Evolutionary conservation across 1,140 invertebrate species (phyloP).

Genomic region (Cataglyphis hispanica): DNA sequence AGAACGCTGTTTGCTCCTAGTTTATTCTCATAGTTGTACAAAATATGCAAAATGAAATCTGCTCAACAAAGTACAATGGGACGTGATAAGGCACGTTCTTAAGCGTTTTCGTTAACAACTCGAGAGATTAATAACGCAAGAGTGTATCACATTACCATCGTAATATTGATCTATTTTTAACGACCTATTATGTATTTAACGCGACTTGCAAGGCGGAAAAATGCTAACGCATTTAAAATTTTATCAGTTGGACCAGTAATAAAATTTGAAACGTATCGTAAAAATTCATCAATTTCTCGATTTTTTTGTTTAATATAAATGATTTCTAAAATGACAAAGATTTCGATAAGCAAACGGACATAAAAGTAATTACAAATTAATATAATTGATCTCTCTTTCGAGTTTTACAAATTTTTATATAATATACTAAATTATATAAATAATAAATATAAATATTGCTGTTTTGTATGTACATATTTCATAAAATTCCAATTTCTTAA

Average conservation of each 20-base stretch:
- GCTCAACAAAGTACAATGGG: background rate
- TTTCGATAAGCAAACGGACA: background rate
- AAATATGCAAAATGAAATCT: slow-evolving; percentile 35
- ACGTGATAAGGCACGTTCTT: slow-evolving; percentile 51
- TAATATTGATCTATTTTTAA: slow-evolving; percentile 50
- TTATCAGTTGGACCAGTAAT: slow-evolving; percentile 19
- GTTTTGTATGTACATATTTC: too few relatives aligned
- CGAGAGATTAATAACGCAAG: slow-evolving; percentile 46
- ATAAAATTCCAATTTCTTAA: background rate
- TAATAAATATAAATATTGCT: background rate
- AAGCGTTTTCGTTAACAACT: slow-evolving; percentile 36
- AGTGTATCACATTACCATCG: slow-evolving; percentile 42
- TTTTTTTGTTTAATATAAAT: background rate
- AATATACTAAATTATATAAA: background rate
- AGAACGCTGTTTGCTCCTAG: background rate
- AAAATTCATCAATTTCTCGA: background rate
- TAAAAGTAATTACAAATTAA: slow-evolving; percentile 27
- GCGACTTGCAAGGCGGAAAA: slow-evolving; percentile 9
- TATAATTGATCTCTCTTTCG: background rate
- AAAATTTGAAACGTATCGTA: slow-evolving; percentile 1
- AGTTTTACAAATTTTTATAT: background rate
- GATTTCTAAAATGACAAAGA: background rate
- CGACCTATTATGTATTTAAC: slow-evolving; percentile 21
- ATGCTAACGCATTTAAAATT: slow-evolving; percentile 14
- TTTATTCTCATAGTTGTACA: slow-evolving; percentile 28